Conservation (phyloP, 2,888 invertebrate species). For the Papilio protenor region DNA sequence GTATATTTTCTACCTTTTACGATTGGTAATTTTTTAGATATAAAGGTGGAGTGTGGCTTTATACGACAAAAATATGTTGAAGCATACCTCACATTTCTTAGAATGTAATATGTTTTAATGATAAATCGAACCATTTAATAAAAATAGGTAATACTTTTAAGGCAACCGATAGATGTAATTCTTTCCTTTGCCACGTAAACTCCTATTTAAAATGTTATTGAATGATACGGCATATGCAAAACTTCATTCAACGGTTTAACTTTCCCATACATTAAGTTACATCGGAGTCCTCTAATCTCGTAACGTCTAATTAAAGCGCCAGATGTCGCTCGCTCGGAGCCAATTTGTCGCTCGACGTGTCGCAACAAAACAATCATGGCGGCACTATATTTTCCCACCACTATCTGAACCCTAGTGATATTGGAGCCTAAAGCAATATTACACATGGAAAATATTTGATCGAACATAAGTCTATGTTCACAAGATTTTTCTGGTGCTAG, state of each 20-base stretch:
- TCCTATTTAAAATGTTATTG: background rate
- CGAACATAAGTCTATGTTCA: background rate
- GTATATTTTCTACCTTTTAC: background rate
- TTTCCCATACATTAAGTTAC: slow-evolving; percentile 49
- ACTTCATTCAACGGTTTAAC: slow-evolving; percentile 5
- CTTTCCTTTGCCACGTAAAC: background rate
- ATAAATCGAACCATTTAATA: background rate
- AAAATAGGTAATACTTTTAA: background rate
- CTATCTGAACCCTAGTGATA: slow-evolving; percentile 5
- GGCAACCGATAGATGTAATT: too few relatives aligned
- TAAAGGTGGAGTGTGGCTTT: background rate
- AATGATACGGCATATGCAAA: slow-evolving; percentile 4
- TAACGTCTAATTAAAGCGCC: slow-evolving; percentile 55
- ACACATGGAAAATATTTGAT: background rate
- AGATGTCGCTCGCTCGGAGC: slow-evolving; percentile 50
- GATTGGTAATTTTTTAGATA: background rate
- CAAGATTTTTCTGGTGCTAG: background rate
- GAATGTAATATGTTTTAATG: background rate
- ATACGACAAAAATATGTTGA: background rate
- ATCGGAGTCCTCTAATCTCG: slow-evolving; percentile 51
- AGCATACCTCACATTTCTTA: background rate
- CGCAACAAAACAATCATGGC: slow-evolving; percentile 44
- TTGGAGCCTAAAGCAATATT: slow-evolving; percentile 21
- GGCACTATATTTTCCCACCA: slow-evolving; percentile 19
- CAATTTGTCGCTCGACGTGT: slow-evolving; percentile 56